Evolutionary conservation across 2,113 vertebrate species (phyloP).

Genomic region (Alligator sinensis): DNA sequence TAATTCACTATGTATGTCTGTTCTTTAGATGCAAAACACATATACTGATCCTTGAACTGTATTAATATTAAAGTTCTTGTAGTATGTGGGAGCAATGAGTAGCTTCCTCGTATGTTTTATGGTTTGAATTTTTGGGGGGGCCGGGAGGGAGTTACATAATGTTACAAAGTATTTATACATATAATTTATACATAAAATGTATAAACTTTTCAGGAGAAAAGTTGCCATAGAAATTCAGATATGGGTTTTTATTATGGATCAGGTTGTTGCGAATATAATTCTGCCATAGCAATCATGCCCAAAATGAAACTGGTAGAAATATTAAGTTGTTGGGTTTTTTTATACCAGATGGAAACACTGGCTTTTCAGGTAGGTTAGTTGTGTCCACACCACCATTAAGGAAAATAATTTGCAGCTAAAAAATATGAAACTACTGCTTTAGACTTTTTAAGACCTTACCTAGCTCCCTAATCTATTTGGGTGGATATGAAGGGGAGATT

Average conservation of each 20-base stretch:
- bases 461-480: neutral
- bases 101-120: neutral
- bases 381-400: neutral
- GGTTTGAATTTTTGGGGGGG: no score
- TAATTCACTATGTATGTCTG: neutral
- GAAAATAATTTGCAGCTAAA: neutral
- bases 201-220: neutral
- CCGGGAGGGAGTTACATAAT: neutral
- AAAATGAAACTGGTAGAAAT: neutral
- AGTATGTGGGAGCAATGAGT: neutral
- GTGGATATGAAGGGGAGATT: neutral
- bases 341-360: neutral
- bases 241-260: neutral
- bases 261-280: neutral
- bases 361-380: neutral
- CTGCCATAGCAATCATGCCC: neutral
- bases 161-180: neutral
- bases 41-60: neutral
- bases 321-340: accelerated
- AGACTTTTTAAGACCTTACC: neutral
- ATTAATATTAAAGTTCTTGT: neutral
- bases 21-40: neutral
- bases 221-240: neutral
- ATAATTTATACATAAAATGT: neutral
- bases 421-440: neutral